These are phyloP conservation scores for Esox masquinongy DNA, from an alignment of 2,797 vertebrate species.

Conservation along the genomic window DNA sequence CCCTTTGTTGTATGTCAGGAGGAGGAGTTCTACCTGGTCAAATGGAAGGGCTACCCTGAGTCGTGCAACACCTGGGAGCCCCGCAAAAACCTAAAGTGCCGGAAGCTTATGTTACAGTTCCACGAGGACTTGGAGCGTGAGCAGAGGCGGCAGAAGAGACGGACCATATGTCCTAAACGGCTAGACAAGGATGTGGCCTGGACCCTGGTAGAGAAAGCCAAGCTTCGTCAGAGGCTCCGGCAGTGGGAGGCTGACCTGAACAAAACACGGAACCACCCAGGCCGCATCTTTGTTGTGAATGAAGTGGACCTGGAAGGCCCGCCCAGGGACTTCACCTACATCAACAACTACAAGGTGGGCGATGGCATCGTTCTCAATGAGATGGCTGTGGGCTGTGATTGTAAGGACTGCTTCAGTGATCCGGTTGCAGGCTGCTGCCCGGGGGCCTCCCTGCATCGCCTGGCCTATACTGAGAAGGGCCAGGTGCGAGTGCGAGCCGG, in stretches of 20 bases:
- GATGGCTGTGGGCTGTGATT: constrained; percentile 85
- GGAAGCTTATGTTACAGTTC: constrained; percentile 82
- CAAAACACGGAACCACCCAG: constrained; percentile 79
- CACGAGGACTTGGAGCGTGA: constrained; percentile 80
- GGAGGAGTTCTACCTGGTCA: constrained; percentile 86
- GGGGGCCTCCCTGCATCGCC: constrained; percentile 79
- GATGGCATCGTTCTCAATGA: constrained; percentile 78
- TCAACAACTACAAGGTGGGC: constrained; percentile 86
- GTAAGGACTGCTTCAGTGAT: constrained; percentile 79
- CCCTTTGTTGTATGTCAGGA: constrained; percentile 63
- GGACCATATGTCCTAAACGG: constrained; percentile 47
- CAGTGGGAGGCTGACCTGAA: constrained; percentile 85
- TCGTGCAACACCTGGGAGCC: constrained; percentile 87
- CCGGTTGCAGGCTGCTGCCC: constrained; percentile 84
- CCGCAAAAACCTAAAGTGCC: constrained; percentile 83
- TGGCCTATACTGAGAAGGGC: constrained; percentile 84
- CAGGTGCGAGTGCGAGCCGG: constrained; percentile 83
- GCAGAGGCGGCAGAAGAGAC: constrained; percentile 64
- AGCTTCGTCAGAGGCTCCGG: constrained; percentile 75
- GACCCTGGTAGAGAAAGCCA: constrained; percentile 80
- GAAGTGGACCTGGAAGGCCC: constrained; percentile 89
- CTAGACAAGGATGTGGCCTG: constrained; percentile 72
- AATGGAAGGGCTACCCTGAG: constrained; percentile 85
- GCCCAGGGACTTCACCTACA: constrained; percentile 84
- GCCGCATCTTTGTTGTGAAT: constrained; percentile 83